A percentile compares a stretch with the other conserved stretches of the same genome.
These are phyloP conservation scores for Haliclona indistincta DNA, from an alignment of 37 sponge, comb jelly and placozoan species.

Conservation along the genomic window DNA sequence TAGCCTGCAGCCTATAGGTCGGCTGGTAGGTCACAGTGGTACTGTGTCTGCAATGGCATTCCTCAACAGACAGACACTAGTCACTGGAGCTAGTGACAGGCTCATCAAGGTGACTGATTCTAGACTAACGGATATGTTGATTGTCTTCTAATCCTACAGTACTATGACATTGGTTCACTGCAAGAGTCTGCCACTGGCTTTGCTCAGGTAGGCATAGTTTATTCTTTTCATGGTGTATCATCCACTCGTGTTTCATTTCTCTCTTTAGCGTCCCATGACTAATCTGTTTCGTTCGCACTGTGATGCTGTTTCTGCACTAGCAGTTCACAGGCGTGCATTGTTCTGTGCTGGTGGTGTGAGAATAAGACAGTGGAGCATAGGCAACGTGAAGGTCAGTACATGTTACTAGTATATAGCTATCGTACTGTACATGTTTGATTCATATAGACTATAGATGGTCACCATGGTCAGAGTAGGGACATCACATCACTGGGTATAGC, in stretches of 20 bases:
- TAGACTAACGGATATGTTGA: background rate
- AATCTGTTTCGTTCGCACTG: conserved; percentile 80
- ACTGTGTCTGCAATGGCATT: conserved; percentile 55
- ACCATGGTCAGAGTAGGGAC: conserved; percentile 45
- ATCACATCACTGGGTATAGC: conserved; percentile 60
- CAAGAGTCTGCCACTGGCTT: background rate
- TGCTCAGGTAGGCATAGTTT: no score
- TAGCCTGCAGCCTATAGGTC: conserved; percentile 48
- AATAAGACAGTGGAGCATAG: conserved; percentile 72
- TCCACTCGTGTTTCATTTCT: background rate
- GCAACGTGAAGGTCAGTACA: conserved; percentile 48
- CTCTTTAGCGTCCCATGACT: conserved; percentile 19
- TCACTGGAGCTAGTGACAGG: conserved; percentile 73
- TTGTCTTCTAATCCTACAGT: background rate
- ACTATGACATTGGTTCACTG: background rate
- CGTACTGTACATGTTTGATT: background rate
- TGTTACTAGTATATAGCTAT: no score
- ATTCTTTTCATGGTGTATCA: background rate
- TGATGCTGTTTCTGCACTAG: conserved; percentile 78
- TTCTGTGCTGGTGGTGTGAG: conserved; percentile 73
- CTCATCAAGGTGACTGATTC: conserved; percentile 50
- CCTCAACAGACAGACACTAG: conserved; percentile 15
- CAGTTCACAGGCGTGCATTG: conserved; percentile 25
- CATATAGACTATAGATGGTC: conserved; percentile 63
- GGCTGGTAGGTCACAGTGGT: conserved; percentile 71